Percentiles rank a stretch among this genome's conserved stretches.
phyloP scores from a whole-genome alignment of 2,888 invertebrate genomes.

The Catocala fraxini region DNA sequence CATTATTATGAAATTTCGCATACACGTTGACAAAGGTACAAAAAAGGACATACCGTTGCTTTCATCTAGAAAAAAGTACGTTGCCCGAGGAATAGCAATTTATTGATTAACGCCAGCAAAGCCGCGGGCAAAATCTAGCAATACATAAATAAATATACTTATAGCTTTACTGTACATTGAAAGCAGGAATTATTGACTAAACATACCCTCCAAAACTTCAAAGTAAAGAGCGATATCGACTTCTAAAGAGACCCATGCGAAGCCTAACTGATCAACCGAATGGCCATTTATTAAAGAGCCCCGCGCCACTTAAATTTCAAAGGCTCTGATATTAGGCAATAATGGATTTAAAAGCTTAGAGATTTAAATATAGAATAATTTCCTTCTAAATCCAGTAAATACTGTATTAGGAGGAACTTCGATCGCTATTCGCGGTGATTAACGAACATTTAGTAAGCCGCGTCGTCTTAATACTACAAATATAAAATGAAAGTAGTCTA shows the following conservation, averaged over 20 bases:
- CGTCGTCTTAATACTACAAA: slow-evolving; percentile 38
- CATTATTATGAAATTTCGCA: no score
- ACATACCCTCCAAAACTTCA: background rate
- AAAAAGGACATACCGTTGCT: no score
- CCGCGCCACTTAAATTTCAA: slow-evolving; percentile 39
- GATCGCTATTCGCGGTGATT: slow-evolving; percentile 50
- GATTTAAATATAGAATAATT: slow-evolving; percentile 54
- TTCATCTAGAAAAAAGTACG: no score
- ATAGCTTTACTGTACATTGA: no score
- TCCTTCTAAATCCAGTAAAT: slow-evolving; percentile 40
- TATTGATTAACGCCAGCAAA: no score
- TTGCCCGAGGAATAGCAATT: no score
- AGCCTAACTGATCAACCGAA: slow-evolving; percentile 24
- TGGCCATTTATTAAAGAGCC: slow-evolving; percentile 17
- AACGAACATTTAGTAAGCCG: slow-evolving; percentile 51
- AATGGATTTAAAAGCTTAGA: slow-evolving; percentile 47
- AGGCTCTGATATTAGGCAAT: slow-evolving; percentile 42
- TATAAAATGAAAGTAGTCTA: slow-evolving; percentile 37
- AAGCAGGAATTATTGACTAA: background rate
- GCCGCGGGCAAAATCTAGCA: no score
- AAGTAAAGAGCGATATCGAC: background rate
- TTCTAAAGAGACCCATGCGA: slow-evolving; percentile 1
- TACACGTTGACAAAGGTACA: no score
- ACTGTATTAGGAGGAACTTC: slow-evolving; percentile 50
- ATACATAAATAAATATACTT: no score